A percentile compares a stretch with the other conserved stretches of the same genome.
phyloP scores from a whole-genome alignment of 1,140 invertebrate genomes.

The Drosophila mayri region DNA sequence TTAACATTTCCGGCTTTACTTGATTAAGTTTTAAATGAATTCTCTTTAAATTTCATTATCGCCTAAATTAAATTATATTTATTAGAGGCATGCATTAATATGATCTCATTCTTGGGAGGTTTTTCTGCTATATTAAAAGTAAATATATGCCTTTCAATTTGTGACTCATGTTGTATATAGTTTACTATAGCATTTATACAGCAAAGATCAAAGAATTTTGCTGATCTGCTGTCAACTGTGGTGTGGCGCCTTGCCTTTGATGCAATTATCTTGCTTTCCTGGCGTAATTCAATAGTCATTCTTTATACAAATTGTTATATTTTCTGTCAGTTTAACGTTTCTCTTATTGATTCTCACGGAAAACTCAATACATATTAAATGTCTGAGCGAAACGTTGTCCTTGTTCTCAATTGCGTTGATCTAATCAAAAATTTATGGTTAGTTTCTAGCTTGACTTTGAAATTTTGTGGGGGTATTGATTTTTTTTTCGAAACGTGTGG shows the following conservation, averaged over 20 bases:
- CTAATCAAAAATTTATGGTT: slow-evolving; percentile 42
- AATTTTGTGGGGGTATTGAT: slow-evolving; percentile 45
- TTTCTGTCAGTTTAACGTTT: neutral
- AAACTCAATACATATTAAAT: slow-evolving; percentile 15
- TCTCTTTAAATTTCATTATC: slow-evolving; percentile 17
- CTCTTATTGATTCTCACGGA: slow-evolving; percentile 8
- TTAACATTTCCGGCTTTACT: neutral
- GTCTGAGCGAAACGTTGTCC: slow-evolving; percentile 39
- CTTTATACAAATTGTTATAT: neutral
- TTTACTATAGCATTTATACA: slow-evolving; percentile 15
- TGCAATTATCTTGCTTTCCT: slow-evolving; percentile 41
- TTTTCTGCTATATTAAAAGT: slow-evolving; percentile 9
- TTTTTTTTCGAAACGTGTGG: slow-evolving; percentile 3
- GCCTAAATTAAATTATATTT: slow-evolving; percentile 17
- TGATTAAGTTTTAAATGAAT: slow-evolving; percentile 4
- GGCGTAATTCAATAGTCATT: slow-evolving; percentile 33
- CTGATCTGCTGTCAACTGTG: neutral
- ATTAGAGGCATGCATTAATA: slow-evolving; percentile 16
- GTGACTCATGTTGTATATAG: neutral
- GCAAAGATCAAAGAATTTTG: slow-evolving; percentile 34
- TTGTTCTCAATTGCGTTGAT: slow-evolving; percentile 52
- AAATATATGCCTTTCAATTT: neutral
- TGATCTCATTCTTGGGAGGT: slow-evolving; percentile 39
- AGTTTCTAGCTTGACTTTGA: slow-evolving; percentile 39
- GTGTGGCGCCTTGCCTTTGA: slow-evolving; percentile 39